Base-by-base conservation (phyloP, 2,888 invertebrate genomes). In the Nomada ruficornis region DNA sequence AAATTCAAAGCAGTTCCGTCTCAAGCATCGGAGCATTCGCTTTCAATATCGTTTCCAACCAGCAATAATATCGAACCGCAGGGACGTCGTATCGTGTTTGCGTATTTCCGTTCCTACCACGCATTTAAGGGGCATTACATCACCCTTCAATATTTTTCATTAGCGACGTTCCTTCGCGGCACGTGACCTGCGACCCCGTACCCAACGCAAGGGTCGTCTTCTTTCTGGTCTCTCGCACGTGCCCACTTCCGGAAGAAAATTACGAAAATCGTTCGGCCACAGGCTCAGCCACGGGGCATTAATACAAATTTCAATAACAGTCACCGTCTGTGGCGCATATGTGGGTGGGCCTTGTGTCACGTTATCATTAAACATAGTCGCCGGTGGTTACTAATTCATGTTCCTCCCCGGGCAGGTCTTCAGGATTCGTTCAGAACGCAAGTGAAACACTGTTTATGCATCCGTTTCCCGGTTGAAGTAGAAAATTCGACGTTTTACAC, bases 291-390 rank as follows among this genome's bases (percentile, higher is more conserved):
- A 65, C 55, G 86, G 78, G 86, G 84, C 88, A 88, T 90, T 87
- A 87, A 91, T 90, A 89, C 88, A 90, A 91, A 90, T 91, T 91
- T 91, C 89, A 90, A 91, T 90, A 89, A 90, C 87, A 81, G 69
- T 72, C 84, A 60, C 80, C 84, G 83, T 77, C 83, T 74, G 83
- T 74, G 71, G 11, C 26, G 55, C 26, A 52, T 77, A 77, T 62
- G 68, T 69, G 82, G 68, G 76, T 50, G 74, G 50, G 23, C 42
- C 23, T 36, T 26, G 62, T 64, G 70, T 59, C 57, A n/a, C 52
- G 59, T 65, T 62, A 47, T 70, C 15, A 23, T 44, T 55, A 59
- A 63, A 52, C 63, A 36, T 59, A 47, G 29, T 59, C 63, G 55
- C 57, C 55, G 55, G 65, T 80, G 50, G 71, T 84, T 82, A 80